These are phyloP conservation scores for Coenonympha glycerion DNA, from an alignment of 2,888 invertebrate genomes.

Conservation along the genomic window DNA sequence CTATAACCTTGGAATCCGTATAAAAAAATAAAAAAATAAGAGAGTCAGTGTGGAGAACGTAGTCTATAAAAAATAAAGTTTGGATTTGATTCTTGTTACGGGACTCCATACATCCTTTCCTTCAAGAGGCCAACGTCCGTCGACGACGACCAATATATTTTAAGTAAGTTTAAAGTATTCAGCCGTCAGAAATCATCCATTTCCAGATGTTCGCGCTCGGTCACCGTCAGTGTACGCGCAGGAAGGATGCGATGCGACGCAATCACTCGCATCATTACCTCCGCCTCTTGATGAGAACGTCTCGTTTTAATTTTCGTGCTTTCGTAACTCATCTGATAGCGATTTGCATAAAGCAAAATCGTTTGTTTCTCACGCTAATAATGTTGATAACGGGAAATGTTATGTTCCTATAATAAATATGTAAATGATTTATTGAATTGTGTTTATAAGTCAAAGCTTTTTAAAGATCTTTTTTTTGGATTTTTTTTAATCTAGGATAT, in stretches of 20 bases:
- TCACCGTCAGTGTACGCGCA: constrained; percentile 24
- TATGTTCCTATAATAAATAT: not conserved
- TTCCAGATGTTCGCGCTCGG: not conserved
- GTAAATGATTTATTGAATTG: not conserved
- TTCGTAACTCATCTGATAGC: constrained; percentile 28
- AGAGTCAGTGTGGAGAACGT: too few relatives aligned
- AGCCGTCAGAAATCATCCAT: not conserved
- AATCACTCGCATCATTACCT: constrained; percentile 40
- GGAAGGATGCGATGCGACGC: constrained; percentile 35
- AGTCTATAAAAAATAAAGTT: too few relatives aligned
- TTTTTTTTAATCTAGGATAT: not conserved
- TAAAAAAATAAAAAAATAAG: too few relatives aligned
- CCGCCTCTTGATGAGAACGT: constrained; percentile 33
- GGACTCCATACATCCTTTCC: too few relatives aligned
- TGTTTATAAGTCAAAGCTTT: not conserved
- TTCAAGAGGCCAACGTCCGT: too few relatives aligned
- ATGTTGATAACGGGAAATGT: constrained; percentile 17
- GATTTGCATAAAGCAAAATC: constrained; percentile 18
- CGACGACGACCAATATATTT: too few relatives aligned
- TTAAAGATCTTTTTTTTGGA: not conserved
- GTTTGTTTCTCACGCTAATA: constrained; percentile 28
- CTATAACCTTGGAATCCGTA: too few relatives aligned
- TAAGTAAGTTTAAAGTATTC: too few relatives aligned
- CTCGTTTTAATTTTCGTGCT: constrained; percentile 34
- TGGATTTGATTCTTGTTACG: too few relatives aligned